phyloP scores from a whole-genome alignment of 2,113 vertebrate species.

The Hemicordylus capensis region DNA sequence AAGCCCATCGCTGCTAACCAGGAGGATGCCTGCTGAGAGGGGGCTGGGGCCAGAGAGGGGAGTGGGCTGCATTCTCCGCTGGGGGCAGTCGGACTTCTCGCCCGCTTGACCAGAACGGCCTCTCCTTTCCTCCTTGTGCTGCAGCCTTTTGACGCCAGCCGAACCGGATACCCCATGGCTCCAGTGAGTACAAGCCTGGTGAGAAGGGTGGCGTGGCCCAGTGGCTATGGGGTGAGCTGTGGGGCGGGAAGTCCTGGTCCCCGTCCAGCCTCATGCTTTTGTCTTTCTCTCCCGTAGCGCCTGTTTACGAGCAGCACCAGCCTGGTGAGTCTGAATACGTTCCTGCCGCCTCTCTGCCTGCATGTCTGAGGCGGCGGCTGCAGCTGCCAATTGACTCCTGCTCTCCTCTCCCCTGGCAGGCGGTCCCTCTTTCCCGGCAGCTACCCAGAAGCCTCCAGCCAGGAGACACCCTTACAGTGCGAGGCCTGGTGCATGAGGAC shows the following conservation, averaged over 20 bases:
- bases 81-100: background rate
- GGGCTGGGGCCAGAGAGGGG: too few relatives aligned
- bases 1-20: too few relatives aligned
- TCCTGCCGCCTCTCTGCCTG: too few relatives aligned
- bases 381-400: background rate
- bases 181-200: conserved; percentile 45
- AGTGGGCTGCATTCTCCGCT: too few relatives aligned
- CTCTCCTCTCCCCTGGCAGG: conserved; percentile 22
- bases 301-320: too few relatives aligned
- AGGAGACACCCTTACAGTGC: conserved; percentile 55
- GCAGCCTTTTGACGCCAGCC: conserved; percentile 59
- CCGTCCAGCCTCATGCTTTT: too few relatives aligned
- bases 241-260: too few relatives aligned
- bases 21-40: too few relatives aligned
- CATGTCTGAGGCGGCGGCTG: background rate
- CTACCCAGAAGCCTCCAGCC: conserved; percentile 59
- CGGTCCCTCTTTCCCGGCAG: conserved; percentile 40
- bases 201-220: too few relatives aligned
- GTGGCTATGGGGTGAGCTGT: too few relatives aligned
- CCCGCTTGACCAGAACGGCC: too few relatives aligned
- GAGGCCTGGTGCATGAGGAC: conserved; percentile 54
- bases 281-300: background rate
- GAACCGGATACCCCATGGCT: conserved; percentile 55
- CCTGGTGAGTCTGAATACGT: background rate
- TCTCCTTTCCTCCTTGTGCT: too few relatives aligned